These are phyloP conservation scores for Torymus aiolomorphi DNA, from an alignment of 2,888 invertebrate genomes.

Conservation along the genomic window DNA sequence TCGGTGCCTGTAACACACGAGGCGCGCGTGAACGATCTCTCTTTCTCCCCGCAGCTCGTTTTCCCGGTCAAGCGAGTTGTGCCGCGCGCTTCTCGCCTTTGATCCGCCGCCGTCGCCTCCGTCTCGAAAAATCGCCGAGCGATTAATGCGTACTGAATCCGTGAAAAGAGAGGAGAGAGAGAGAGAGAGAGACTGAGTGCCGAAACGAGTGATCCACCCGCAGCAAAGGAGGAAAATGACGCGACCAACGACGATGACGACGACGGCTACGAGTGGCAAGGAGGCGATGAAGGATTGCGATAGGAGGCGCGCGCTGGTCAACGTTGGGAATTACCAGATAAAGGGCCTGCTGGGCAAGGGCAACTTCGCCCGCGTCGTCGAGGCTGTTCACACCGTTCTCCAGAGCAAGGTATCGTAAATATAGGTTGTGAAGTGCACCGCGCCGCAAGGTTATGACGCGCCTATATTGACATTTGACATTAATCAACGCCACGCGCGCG, in stretches of 20 bases:
- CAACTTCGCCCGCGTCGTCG: constrained; percentile 86
- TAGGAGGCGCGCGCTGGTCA: constrained; percentile 75
- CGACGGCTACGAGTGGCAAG: constrained; percentile 6
- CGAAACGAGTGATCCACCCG: too few species aligned
- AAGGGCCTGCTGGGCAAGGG: constrained; percentile 84
- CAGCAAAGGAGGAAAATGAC: constrained; percentile 3
- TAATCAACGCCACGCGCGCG: too few species aligned
- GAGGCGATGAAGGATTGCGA: not conserved
- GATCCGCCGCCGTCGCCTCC: constrained; percentile 27
- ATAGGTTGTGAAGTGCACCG: too few species aligned
- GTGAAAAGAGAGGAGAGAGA: not conserved
- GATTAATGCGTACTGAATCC: constrained; percentile 13
- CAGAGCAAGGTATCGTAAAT: constrained; percentile 80
- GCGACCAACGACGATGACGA: not conserved
- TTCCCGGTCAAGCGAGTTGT: not conserved
- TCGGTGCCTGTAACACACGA: not conserved
- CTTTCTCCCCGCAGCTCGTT: not conserved
- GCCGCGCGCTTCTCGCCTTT: constrained; percentile 23
- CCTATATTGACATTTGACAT: too few species aligned
- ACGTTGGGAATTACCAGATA: constrained; percentile 84
- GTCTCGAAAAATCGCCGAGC: constrained; percentile 13
- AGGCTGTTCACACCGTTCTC: constrained; percentile 83
- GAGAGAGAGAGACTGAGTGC: not conserved
- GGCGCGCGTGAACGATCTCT: not conserved
- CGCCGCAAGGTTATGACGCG: too few species aligned